Evolutionary conservation across 1,140 invertebrate species (phyloP), one percentile per base, ranked within the genome.

Genomic region (Phortica variegata): DNA sequence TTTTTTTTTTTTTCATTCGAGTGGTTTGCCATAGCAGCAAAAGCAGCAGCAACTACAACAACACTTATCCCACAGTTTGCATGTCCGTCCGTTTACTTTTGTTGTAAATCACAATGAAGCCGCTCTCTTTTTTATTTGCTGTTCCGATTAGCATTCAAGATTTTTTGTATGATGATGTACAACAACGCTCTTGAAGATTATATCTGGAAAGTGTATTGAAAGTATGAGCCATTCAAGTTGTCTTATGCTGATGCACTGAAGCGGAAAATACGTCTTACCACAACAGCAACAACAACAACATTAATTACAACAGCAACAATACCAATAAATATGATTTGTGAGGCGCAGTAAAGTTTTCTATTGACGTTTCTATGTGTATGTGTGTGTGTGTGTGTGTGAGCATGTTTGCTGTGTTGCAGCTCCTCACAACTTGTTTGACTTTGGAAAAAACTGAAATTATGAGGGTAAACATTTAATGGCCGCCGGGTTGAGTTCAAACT

Each of bases 401-500:
- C 31, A 66, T 58, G 3, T 9, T 9, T 9, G 44, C 18, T 4
- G n/a, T 13, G 16, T 32, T 19, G 19, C 13, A 32, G 16, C 8
- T 32, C 13, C 4, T 7, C 15, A 29, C 7, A 7, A 29, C 55
- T 58, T 69, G 54, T 63, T 66, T 63, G 63, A 68, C 63, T 68
- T 68, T 68, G 41, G 60, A 69, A 60, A 63, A 52, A 56, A 60
- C 68, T 66, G 62, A 56, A 61, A 66, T 66, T 66, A 66, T 66
- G 49, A 53, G 65, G 63, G 65, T 63, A 68, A 68, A 69, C 65
- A 68, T 60, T 63, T 68, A 68, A n/a, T 69, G 65, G 63, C 65
- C 55, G 52, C 56, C 60, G 65, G 57, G 23, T 26, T 26, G 5
- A 6, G 23, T 26, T 6, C 23, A 26, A n/a, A n/a, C 63, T 55